Conservation (phyloP, 1,140 invertebrate genomes). For the Rhizoglyphus robini region DNA sequence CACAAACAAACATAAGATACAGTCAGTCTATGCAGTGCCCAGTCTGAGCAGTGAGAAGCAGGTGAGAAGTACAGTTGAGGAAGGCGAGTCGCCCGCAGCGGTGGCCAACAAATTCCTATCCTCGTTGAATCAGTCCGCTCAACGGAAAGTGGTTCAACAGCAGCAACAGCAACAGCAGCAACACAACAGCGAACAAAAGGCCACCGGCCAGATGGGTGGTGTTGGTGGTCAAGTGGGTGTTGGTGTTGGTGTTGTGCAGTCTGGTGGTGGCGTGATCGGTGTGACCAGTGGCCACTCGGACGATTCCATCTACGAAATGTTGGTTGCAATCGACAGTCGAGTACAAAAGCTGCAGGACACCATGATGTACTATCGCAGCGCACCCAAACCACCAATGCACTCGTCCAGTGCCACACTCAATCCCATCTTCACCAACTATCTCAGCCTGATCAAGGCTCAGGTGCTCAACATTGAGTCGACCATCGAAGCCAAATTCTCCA, state of each 20-base stretch:
- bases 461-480: not conserved
- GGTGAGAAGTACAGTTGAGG: not conserved
- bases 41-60: not conserved
- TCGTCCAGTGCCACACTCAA: not conserved
- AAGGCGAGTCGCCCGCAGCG: not conserved
- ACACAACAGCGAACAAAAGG: not conserved
- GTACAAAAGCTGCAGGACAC: conserved; percentile 4
- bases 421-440: not conserved
- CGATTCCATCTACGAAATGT: not conserved
- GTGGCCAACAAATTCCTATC: too few species aligned
- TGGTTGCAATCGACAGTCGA: not conserved
- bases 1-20: too few species aligned
- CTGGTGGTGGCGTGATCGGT: not conserved
- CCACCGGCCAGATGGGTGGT: not conserved
- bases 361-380: not conserved
- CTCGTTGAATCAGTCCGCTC: not conserved
- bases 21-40: too few species aligned
- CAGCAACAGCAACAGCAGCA: not conserved
- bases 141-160: not conserved
- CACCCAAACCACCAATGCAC: not conserved
- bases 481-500: conserved; percentile 8
- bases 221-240: too few species aligned
- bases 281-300: not conserved
- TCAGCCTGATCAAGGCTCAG: conserved; percentile 2
- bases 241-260: not conserved